A percentile compares a stretch with the other conserved stretches of the same genome.
Conservation (phyloP, 2,797 vertebrate species). For the Enoplosus armatus region DNA sequence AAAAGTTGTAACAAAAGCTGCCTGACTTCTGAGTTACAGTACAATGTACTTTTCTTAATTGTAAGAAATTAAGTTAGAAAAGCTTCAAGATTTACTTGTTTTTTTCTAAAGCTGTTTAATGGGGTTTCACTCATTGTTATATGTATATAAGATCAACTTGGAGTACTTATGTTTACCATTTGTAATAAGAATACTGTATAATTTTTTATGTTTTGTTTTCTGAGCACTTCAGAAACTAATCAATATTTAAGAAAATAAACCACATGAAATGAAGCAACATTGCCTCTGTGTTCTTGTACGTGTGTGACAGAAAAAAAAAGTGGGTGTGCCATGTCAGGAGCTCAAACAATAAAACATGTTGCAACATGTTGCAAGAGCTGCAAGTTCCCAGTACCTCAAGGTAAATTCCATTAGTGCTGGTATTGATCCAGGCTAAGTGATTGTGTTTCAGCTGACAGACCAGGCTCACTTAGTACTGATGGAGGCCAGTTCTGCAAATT, state of each 20-base stretch:
- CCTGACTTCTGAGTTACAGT: slow-evolving; percentile 91
- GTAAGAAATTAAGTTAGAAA: slow-evolving; percentile 93
- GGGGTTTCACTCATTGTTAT: slow-evolving; percentile 97
- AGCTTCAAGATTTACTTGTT: slow-evolving; percentile 95
- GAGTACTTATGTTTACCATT: slow-evolving; percentile 99
- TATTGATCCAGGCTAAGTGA: slow-evolving; percentile 73
- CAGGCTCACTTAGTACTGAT: slow-evolving; percentile 45
- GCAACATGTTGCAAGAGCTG: slow-evolving; percentile 81
- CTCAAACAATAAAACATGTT: slow-evolving; percentile 83
- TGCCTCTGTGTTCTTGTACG: slow-evolving; percentile 71
- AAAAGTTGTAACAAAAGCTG: slow-evolving; percentile 81
- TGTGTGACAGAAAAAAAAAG: slow-evolving; percentile 60
- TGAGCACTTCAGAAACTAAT: slow-evolving; percentile 92
- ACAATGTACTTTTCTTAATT: slow-evolving; percentile 92
- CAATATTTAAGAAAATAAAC: slow-evolving; percentile 98
- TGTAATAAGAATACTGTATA: slow-evolving; percentile 95
- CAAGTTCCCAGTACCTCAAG: slow-evolving; percentile 70
- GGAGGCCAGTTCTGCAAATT: slow-evolving; percentile 45
- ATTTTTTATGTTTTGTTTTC: slow-evolving; percentile 94
- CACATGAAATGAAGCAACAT: slow-evolving; percentile 82
- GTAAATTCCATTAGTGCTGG: slow-evolving; percentile 80
- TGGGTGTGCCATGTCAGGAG: slow-evolving; percentile 74
- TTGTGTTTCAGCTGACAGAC: slow-evolving; percentile 66
- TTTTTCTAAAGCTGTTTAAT: slow-evolving; percentile 95
- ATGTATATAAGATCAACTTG: slow-evolving; percentile 98